Evolutionary conservation across 1,140 invertebrate species (phyloP).

Genomic region (Radopholus similis): DNA sequence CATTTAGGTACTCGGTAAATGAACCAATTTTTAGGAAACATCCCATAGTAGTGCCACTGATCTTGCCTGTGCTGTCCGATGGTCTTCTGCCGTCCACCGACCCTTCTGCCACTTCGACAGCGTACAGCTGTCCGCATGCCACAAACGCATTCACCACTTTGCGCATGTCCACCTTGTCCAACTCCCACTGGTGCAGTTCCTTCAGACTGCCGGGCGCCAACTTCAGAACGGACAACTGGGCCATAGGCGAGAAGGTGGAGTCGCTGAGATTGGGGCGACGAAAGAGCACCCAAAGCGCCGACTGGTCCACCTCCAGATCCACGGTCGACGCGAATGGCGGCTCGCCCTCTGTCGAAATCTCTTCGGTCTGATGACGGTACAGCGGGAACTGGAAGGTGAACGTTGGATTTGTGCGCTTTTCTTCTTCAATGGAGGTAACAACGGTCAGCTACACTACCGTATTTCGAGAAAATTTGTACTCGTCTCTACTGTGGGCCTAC

Average conservation of each 20-base stretch:
- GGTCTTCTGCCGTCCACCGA: neutral
- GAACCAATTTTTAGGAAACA: no score
- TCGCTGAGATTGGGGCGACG: neutral
- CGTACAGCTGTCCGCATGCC: conserved; percentile 17
- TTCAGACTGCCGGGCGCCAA: conserved; percentile 14
- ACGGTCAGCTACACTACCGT: no score
- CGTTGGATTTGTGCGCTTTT: no score
- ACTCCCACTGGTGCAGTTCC: conserved; percentile 25
- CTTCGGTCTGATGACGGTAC: neutral
- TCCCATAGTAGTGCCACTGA: neutral
- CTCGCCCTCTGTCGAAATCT: neutral
- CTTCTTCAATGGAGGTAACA: no score
- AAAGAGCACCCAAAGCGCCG: conserved; percentile 21
- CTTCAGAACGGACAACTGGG: conserved; percentile 25
- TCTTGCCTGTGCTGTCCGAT: neutral
- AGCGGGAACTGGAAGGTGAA: conserved; percentile 1
- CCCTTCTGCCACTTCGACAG: neutral
- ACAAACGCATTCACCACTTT: conserved; percentile 19
- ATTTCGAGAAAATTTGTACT: no score
- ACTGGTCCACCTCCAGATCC: conserved; percentile 25
- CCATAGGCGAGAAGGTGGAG: neutral
- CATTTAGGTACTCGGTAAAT: neutral
- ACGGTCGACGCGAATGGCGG: neutral
- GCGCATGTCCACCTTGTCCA: neutral
- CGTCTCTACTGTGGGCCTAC: no score